A percentile compares a stretch with the other conserved stretches of the same genome.
These are phyloP conservation scores for Seira musarum DNA, from an alignment of 2,888 invertebrate genomes.

Conservation along the genomic window DNA sequence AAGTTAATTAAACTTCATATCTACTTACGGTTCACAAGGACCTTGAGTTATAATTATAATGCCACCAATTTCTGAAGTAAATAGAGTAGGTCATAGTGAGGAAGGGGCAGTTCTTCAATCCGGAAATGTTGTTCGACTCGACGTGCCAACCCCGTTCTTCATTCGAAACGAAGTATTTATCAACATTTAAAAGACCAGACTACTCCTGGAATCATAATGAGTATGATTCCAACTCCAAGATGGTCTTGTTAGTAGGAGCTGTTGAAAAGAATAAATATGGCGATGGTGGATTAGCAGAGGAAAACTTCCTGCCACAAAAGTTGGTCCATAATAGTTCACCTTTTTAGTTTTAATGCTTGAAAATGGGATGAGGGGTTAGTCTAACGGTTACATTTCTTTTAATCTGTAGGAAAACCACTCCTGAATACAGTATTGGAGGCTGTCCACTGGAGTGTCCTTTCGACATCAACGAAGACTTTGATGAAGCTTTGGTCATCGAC, in stretches of 20 bases:
- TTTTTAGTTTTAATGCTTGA: background rate
- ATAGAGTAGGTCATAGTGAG: too few relatives aligned
- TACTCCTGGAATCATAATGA: constrained; percentile 63
- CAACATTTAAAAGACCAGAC: constrained; percentile 50
- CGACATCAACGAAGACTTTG: constrained; percentile 68
- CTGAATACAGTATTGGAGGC: constrained; percentile 62
- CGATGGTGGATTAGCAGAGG: background rate
- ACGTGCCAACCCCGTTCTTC: constrained; percentile 63
- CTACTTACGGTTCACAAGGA: too few relatives aligned
- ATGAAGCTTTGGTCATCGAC: constrained; percentile 41
- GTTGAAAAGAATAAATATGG: background rate
- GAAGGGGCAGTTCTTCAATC: background rate
- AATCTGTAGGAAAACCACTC: constrained; percentile 22
- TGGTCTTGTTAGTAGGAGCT: constrained; percentile 46
- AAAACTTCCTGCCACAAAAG: background rate
- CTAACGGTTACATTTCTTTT: too few relatives aligned
- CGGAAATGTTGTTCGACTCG: constrained; percentile 34
- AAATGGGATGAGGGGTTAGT: background rate
- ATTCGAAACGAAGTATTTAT: constrained; percentile 59
- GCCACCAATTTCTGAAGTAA: too few relatives aligned
- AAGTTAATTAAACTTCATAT: too few relatives aligned
- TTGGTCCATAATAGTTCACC: background rate
- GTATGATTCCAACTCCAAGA: constrained; percentile 15
- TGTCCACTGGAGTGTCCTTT: constrained; percentile 67
- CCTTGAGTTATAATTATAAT: too few relatives aligned